phyloP scores from a whole-genome alignment of 1,140 invertebrate species.

The Anthonomus grandis region DNA sequence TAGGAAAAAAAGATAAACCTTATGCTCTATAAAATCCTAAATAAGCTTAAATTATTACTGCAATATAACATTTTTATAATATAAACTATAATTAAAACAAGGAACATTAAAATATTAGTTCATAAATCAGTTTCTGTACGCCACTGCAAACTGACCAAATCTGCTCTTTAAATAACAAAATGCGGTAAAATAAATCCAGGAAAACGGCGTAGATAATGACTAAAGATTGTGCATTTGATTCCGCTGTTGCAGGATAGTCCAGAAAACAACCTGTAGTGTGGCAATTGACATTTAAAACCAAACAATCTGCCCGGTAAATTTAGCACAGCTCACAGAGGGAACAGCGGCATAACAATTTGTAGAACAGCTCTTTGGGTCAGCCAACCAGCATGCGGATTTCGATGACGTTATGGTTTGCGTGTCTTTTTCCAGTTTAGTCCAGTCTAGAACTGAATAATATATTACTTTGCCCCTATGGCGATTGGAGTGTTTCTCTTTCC shows the following conservation, averaged over 20 bases:
- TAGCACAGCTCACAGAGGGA: constrained; percentile 6
- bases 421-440: constrained; percentile 20
- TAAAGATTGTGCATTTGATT: constrained; percentile 16
- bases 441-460: no score
- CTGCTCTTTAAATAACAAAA: no score
- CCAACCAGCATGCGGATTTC: constrained; percentile 24
- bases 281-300: constrained; percentile 23
- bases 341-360: constrained; percentile 13
- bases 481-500: no score
- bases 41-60: no score
- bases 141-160: no score
- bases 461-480: no score
- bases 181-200: constrained; percentile 5
- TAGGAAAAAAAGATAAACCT: no score
- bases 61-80: no score
- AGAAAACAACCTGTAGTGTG: not conserved
- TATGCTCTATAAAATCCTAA: no score
- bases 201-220: constrained; percentile 1
- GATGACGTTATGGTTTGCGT: constrained; percentile 43
- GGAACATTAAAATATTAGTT: no score
- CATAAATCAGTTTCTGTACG: no score
- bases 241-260: not conserved
- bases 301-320: constrained; percentile 15
- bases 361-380: constrained; percentile 23
- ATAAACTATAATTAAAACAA: no score